Conservation (phyloP, 2,888 invertebrate genomes). For the Apamea epomidion region DNA sequence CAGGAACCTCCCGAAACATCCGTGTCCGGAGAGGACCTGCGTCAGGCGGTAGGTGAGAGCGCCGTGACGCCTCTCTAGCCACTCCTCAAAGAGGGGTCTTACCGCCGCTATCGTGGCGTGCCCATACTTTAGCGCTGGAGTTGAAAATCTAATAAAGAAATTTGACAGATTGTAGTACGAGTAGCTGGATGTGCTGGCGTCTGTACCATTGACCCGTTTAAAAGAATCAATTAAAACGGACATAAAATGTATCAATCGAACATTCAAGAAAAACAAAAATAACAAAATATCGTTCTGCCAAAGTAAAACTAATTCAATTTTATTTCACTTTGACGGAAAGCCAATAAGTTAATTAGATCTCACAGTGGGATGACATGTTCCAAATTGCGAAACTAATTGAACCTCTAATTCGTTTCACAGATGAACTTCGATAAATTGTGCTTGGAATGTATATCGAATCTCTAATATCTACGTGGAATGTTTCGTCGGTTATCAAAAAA, state of each 20-base stretch:
- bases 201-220: neutral
- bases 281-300: neutral
- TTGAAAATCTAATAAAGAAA: no score
- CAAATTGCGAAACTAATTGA: constrained; percentile 24
- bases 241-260: neutral
- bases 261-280: neutral
- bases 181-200: no score
- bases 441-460: neutral
- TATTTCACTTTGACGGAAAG: constrained; percentile 35
- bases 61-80: no score
- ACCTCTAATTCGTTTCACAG: neutral
- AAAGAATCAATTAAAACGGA: neutral
- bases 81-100: no score
- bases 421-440: neutral
- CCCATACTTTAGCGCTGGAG: no score
- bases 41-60: no score
- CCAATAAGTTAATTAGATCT: constrained; percentile 46
- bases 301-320: constrained; percentile 30
- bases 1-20: no score
- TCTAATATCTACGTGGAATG: no score
- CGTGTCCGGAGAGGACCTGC: no score
- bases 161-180: no score
- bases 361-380: constrained; percentile 27
- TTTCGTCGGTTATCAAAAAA: no score
- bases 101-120: no score